Base-by-base conservation (phyloP, 2,888 invertebrate genomes). In the Aphodius granarius region DNA sequence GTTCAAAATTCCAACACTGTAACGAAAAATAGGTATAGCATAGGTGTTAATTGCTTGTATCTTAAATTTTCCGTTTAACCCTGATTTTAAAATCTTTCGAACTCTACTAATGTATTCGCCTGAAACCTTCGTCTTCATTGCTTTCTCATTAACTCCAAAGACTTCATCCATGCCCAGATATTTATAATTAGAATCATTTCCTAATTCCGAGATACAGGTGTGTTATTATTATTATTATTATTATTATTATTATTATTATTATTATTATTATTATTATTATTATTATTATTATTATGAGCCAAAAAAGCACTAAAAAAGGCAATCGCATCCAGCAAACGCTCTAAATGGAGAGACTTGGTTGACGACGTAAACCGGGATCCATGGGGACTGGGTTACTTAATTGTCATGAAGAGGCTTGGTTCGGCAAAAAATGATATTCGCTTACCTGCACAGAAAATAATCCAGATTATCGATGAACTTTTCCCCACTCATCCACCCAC, bases 351-450 rank as follows among this genome's bases (percentile, higher is more conserved):
- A 17, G 72, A 76, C 16, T n/a, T 74, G 0, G 16, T 43, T 0
- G 19, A 20, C 13, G 63, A 73, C 6, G 70, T 74, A 15, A 43
- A 75, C n/a, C 21, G 3, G 18, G 75, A 75, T 19, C 63, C 63
- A 5, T 75, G 72, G 75, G 75, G 75, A 0, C 19, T 71, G 9
- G 75, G 75, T 5, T 75, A 75, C 19, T 64, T 23, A 19, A 22
- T 65, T 2, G 72, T 65, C 1, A 65, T 63, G 13, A 64, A 63
- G 23, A 71, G 65, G 16, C 66, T 63, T 13, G 71, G 43, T n/a
- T n/a, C n/a, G 3, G 20, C 5, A 6, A 18, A 21, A 9, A 71
- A n/a, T 6, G 20, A 15, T 13, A 18, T 23, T 23, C 3, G 19
- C 13, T 2, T 6, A 15, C 66, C n/a, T 15, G 17, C 63, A 23